Percentiles rank a stretch among this genome's conserved stretches.
Conservation (phyloP, 2,888 invertebrate genomes). For the Troglohyphantes excavatus region DNA sequence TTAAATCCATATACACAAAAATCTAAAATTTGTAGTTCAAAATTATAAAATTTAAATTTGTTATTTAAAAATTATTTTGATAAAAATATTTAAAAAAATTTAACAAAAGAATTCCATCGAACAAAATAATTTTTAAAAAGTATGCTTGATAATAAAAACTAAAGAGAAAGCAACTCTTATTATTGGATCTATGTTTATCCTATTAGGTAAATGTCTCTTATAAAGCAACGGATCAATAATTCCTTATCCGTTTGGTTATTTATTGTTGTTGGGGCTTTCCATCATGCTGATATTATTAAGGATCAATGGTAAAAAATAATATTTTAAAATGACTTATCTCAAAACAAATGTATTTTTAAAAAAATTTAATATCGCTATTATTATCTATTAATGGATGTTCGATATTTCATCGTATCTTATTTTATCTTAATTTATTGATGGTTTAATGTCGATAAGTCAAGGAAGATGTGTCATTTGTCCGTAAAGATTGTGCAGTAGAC, state of each 20-base stretch:
- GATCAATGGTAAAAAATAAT: not conserved
- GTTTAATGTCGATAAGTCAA: not conserved
- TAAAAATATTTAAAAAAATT: too few relatives aligned
- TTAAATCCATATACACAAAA: too few relatives aligned
- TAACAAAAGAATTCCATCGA: too few relatives aligned
- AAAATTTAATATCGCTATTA: not conserved
- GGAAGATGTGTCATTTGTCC: too few relatives aligned
- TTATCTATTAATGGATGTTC: slow-evolving; percentile 29
- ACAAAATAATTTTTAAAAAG: too few relatives aligned
- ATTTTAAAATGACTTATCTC: not conserved
- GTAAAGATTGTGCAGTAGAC: too few relatives aligned
- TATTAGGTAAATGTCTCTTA: not conserved
- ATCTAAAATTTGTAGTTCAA: too few relatives aligned
- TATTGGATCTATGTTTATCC: slow-evolving; percentile 5
- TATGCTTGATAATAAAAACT: not conserved
- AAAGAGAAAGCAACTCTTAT: not conserved
- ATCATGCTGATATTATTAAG: not conserved
- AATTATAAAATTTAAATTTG: too few relatives aligned
- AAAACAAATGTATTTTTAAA: slow-evolving; percentile 18
- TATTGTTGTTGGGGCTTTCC: not conserved
- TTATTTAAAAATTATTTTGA: too few relatives aligned
- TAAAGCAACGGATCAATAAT: slow-evolving; percentile 3
- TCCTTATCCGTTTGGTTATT: not conserved
- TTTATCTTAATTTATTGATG: slow-evolving; percentile 19
- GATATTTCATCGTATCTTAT: slow-evolving; percentile 40